Evolutionary conservation across 2,797 vertebrate genomes (phyloP).

Genomic region (Smutsia temminckii): DNA sequence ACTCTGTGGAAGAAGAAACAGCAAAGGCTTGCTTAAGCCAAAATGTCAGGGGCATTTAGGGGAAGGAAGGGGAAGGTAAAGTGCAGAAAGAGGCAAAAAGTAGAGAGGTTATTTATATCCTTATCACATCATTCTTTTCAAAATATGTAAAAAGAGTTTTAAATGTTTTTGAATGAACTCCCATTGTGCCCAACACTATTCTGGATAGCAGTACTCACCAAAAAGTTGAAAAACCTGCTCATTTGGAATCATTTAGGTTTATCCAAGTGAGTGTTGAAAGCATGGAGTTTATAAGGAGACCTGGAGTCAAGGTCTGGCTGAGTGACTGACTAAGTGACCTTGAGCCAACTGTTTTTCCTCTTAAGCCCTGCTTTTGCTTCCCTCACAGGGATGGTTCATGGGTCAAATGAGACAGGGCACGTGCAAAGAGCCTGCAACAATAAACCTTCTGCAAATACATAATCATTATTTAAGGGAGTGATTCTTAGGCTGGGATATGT

Average conservation of each 20-base stretch:
- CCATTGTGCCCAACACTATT: background rate
- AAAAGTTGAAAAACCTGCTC: constrained; percentile 21
- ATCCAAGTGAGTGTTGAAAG: background rate
- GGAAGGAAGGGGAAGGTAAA: background rate
- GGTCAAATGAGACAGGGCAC: background rate
- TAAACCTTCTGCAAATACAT: background rate
- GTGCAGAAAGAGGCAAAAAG: constrained; percentile 43
- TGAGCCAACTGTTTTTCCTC: background rate
- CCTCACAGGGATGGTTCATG: background rate
- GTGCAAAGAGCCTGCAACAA: background rate
- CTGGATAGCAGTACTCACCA: background rate
- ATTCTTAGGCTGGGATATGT: background rate
- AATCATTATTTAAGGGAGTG: background rate
- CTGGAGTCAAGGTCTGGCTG: background rate
- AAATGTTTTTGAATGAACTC: constrained; percentile 10
- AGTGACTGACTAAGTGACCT: background rate
- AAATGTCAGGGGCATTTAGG: constrained; percentile 12
- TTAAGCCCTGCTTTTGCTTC: background rate
- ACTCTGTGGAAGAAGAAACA: constrained; percentile 10
- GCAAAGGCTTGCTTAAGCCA: constrained; percentile 16
- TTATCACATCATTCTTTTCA: background rate
- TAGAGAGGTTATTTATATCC: constrained; percentile 14
- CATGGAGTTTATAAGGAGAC: background rate
- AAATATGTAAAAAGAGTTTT: constrained; percentile 3
- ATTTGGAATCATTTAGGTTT: constrained; percentile 19